Base-by-base conservation (phyloP, 1,140 invertebrate genomes). In the Limonius californicus region DNA sequence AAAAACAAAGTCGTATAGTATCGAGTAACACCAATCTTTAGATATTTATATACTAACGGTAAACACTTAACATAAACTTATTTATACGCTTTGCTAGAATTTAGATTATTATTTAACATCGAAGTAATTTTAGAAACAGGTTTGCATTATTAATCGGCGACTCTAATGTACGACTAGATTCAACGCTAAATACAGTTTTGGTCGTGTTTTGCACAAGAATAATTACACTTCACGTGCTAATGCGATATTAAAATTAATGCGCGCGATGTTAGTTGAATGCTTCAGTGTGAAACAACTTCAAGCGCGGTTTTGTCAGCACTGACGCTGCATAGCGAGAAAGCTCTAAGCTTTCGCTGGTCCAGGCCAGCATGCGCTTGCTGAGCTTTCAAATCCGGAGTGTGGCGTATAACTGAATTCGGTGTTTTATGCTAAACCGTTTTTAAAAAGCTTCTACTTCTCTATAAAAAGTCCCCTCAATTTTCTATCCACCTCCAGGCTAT, bases 391-490 rank as follows among this genome's bases (percentile, higher is more conserved):
- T 50, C 45, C 14, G 14, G 45, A 50, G 45, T 50, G 45, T 50
- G 19, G 45, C 45, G 19, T 39, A 39, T 50, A 50, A 50, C 45
- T 50, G 45, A 50, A 50, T 50, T 50, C 14, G 45, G 4, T 50
- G 45, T 50, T 50, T 50, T 50, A 50, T 50, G 45, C 45, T 50
- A 50, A 50, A 16, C 20, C 45, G 45, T 50, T 50, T 50, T 50
- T 50, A 50, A 50, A 50, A 50, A 50, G 45, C 45, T 50, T 21
- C 45, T 50, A 50, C 45, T 50, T 7, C 20, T 11, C 45, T n/a
- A 50, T 50, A 50, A 50, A 50, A 14, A 50, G 45, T 50, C 19
- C 19, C 16, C 12, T 50, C 19, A 3, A 50, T 50, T 50, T 50
- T 19, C 45, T 19, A 21, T 50, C 45, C 14, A 6, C 43, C 43